These are phyloP conservation scores for Aphaenogaster rudis DNA, from an alignment of 1,140 invertebrate genomes.

Conservation along the genomic window DNA sequence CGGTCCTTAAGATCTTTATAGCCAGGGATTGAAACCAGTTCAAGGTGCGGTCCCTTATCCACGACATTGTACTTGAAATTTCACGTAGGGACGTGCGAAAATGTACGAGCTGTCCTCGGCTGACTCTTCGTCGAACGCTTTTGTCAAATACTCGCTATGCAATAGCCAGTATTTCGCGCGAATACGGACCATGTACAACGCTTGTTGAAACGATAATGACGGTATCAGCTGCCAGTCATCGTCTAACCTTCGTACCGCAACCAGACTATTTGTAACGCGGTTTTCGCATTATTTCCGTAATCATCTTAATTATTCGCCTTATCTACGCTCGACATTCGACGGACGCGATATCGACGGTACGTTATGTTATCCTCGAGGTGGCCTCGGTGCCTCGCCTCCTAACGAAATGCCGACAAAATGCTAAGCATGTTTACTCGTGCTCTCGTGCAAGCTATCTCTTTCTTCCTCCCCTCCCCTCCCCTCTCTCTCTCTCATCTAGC, in stretches of 20 bases:
- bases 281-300: not conserved
- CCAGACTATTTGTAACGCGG: not conserved
- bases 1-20: conserved; percentile 93
- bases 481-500: not conserved
- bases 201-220: not conserved
- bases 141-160: no score
- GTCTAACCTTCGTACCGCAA: conserved; percentile 17
- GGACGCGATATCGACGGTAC: no score
- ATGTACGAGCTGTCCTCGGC: not conserved
- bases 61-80: conserved; percentile 89
- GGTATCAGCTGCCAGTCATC: conserved; percentile 30
- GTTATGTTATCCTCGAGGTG: not conserved
- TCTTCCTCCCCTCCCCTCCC: not conserved
- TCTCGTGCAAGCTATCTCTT: not conserved
- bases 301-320: conserved; percentile 7
- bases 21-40: conserved; percentile 92
- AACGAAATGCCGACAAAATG: not conserved
- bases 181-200: not conserved
- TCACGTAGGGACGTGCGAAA: not conserved
- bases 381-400: no score
- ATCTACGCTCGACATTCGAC: not conserved
- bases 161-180: not conserved
- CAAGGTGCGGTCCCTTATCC: conserved; percentile 92
- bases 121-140: not conserved
- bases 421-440: not conserved